phyloP scores from a whole-genome alignment of 2,113 vertebrate genomes.

The Indicator maculatus region DNA sequence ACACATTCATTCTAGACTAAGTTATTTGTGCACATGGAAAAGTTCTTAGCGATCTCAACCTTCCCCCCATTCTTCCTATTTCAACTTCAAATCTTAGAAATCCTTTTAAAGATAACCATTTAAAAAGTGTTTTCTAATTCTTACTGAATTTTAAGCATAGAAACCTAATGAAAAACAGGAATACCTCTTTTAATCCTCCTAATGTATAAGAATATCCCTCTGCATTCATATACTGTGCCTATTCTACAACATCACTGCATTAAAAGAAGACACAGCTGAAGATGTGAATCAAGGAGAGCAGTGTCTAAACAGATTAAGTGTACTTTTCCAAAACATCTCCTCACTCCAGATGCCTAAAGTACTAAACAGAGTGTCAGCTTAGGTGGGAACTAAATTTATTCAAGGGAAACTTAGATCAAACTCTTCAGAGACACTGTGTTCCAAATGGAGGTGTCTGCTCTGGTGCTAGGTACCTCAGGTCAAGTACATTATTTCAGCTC shows the following conservation, averaged over 20 bases:
- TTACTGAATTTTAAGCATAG: neutral
- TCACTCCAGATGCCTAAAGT: neutral
- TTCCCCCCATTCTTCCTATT: neutral
- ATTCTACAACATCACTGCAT: neutral
- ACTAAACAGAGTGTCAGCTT: neutral
- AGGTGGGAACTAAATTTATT: neutral
- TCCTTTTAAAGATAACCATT: neutral
- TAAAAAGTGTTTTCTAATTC: neutral
- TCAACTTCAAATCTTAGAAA: neutral
- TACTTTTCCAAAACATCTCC: neutral
- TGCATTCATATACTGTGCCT: neutral
- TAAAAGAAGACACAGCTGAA: neutral
- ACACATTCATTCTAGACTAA: neutral
- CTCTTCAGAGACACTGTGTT: neutral
- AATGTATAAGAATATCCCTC: too few species aligned
- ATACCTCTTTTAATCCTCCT: neutral
- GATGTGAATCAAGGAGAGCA: neutral
- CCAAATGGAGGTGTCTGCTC: neutral
- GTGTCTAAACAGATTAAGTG: neutral
- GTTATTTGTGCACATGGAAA: neutral
- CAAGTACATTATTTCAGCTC: neutral
- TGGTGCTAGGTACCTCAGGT: neutral
- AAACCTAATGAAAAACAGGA: neutral
- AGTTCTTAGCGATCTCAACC: neutral
- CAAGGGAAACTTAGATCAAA: neutral